These are phyloP conservation scores for Oithona nana DNA, from an alignment of 2,888 invertebrate genomes.

Conservation along the genomic window DNA sequence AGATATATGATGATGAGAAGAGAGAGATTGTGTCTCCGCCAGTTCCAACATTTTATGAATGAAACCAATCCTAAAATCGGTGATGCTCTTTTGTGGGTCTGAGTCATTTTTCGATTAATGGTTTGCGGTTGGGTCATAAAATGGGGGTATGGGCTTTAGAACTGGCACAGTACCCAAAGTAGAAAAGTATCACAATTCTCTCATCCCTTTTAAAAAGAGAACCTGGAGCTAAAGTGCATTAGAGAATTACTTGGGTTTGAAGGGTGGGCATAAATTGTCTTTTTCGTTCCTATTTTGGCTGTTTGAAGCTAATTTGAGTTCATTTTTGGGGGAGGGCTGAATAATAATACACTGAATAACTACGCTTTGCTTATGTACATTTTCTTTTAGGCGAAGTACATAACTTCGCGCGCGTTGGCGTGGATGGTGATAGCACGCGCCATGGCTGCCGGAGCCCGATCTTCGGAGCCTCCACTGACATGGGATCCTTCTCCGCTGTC, in stretches of 20 bases:
- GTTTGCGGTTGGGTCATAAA: background rate
- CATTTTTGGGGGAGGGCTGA: background rate
- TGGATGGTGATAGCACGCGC: constrained; percentile 96
- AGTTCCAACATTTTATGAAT: background rate
- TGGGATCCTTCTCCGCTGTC: constrained; percentile 97
- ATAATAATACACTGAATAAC: background rate
- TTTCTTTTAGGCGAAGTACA: constrained; percentile 96
- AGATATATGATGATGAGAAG: too few relatives aligned
- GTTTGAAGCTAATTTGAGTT: too few relatives aligned
- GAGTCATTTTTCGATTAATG: background rate
- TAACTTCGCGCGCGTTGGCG: constrained; percentile 97
- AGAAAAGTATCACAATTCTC: too few relatives aligned
- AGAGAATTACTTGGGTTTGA: too few relatives aligned
- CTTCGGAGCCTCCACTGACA: constrained; percentile 91
- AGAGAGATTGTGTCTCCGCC: too few relatives aligned
- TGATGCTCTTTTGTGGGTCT: background rate
- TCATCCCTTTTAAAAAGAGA: too few relatives aligned
- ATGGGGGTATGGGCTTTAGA: background rate
- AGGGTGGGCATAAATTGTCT: too few relatives aligned
- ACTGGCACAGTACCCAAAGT: too few relatives aligned
- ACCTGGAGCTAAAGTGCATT: too few relatives aligned
- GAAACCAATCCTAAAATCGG: background rate
- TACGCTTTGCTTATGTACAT: background rate
- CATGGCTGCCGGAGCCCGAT: constrained; percentile 90
- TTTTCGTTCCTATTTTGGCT: too few relatives aligned